These are phyloP conservation scores for Dromas ardeola DNA, from an alignment of 2,113 vertebrate species.

Conservation along the genomic window DNA sequence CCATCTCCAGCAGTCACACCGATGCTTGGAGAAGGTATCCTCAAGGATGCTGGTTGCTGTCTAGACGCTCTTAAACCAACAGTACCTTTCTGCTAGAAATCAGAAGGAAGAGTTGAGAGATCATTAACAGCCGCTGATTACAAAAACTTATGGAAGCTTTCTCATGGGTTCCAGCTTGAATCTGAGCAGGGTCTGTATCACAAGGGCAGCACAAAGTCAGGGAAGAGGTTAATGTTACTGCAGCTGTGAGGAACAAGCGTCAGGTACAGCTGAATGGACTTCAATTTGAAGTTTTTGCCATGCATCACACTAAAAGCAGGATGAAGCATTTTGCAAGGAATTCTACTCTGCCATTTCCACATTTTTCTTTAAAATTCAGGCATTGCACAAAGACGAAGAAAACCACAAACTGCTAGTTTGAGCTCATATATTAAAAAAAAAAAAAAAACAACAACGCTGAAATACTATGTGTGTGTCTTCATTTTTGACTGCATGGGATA, in stretches of 20 bases:
- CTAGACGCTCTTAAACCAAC: slow-evolving; percentile 36
- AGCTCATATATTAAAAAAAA: slow-evolving; percentile 17
- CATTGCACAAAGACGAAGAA: background rate
- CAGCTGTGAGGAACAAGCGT: background rate
- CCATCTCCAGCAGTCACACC: background rate
- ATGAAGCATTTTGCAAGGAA: slow-evolving; percentile 23
- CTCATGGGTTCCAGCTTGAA: slow-evolving; percentile 65
- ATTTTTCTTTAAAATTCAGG: slow-evolving; percentile 40
- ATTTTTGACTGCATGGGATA: background rate
- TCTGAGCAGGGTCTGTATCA: slow-evolving; percentile 17
- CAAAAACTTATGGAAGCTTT: slow-evolving; percentile 38
- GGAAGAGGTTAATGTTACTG: slow-evolving; percentile 52
- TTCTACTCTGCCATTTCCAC: slow-evolving; percentile 29
- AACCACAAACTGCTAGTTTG: slow-evolving; percentile 9
- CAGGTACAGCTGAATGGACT: slow-evolving; percentile 29
- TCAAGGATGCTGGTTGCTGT: slow-evolving; percentile 30
- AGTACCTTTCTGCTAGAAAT: slow-evolving; percentile 26
- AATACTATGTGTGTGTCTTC: background rate
- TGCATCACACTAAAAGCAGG: background rate
- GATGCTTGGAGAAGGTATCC: slow-evolving; percentile 12
- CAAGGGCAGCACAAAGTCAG: slow-evolving; percentile 30
- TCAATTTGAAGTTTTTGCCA: slow-evolving; percentile 18
- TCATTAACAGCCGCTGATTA: background rate
- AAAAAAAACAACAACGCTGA: background rate
- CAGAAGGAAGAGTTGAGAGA: slow-evolving; percentile 31